Percentiles rank a stretch among this genome's conserved stretches.
phyloP scores from a whole-genome alignment of 2,888 invertebrate genomes.

The Aspidiotus destructor region DNA sequence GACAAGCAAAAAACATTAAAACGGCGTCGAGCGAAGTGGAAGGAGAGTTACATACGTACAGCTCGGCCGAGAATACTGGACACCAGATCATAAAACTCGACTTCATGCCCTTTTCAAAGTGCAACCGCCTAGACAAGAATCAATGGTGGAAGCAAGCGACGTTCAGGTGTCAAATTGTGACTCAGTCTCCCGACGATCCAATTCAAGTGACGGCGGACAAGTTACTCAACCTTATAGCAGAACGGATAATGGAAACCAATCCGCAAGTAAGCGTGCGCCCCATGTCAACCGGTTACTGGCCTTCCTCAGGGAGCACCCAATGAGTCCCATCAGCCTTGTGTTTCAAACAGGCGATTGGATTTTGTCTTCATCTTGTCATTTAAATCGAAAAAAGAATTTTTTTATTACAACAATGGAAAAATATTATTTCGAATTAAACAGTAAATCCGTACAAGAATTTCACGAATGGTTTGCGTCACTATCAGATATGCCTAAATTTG shows the following conservation, averaged over 20 bases:
- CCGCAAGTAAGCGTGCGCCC: not conserved
- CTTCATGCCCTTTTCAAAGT: no score
- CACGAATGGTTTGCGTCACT: no score
- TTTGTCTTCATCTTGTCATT: not conserved
- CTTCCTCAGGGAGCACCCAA: not conserved
- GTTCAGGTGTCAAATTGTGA: not conserved
- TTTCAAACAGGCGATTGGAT: not conserved
- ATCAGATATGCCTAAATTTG: no score
- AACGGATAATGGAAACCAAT: not conserved
- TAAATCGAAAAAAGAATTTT: not conserved
- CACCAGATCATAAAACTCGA: no score
- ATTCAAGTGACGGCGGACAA: no score
- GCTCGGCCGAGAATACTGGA: no score
- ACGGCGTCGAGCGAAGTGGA: no score
- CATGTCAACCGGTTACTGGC: not conserved
- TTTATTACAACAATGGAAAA: not conserved
- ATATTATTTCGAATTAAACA: no score
- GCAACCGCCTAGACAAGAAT: not conserved
- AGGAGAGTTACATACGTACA: no score
- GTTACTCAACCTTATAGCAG: not conserved
- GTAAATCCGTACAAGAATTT: no score
- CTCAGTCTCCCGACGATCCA: not conserved
- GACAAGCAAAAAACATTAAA: no score
- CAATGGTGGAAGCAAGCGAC: not conserved
- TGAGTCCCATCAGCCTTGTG: not conserved